These are phyloP conservation scores for Pseudochromis fuscus DNA, from an alignment of 2,797 vertebrate genomes.

Conservation along the genomic window DNA sequence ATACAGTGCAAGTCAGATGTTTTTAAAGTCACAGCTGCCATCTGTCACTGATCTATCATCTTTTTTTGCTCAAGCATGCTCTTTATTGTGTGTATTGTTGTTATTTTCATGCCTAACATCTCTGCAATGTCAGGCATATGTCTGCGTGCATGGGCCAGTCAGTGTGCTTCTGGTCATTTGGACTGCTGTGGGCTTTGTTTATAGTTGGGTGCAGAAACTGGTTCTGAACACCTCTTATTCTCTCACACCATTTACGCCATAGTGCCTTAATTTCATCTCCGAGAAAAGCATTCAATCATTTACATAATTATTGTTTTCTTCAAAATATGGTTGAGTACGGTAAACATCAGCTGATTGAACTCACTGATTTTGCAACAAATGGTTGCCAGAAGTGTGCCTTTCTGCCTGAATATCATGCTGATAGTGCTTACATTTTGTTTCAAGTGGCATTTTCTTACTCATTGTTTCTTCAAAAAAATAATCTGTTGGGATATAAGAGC, in stretches of 20 bases:
- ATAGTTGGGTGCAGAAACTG: conserved; percentile 15
- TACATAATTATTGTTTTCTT: conserved; percentile 25
- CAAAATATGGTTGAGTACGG: conserved; percentile 5
- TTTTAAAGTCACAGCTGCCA: conserved; percentile 28
- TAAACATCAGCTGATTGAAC: conserved; percentile 17
- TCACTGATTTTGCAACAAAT: conserved; percentile 24
- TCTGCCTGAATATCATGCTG: conserved; percentile 40
- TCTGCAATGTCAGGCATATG: conserved; percentile 67
- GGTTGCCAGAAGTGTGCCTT: conserved; percentile 23
- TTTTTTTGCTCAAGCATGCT: conserved; percentile 73
- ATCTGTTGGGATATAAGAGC: neutral
- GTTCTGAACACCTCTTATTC: conserved; percentile 38
- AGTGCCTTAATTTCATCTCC: conserved; percentile 47
- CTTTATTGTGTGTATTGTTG: conserved; percentile 42
- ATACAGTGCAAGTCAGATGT: conserved; percentile 18
- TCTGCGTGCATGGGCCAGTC: conserved; percentile 76
- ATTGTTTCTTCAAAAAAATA: conserved; percentile 20
- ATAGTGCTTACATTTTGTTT: conserved; percentile 32
- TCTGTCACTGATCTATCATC: conserved; percentile 43
- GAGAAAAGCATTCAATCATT: conserved; percentile 38
- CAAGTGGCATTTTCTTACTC: conserved; percentile 29
- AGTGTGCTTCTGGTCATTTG: conserved; percentile 68
- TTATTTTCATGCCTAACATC: conserved; percentile 74
- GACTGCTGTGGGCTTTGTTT: conserved; percentile 31
- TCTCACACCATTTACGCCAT: conserved; percentile 38